Evolutionary conservation across 2,113 vertebrate genomes (phyloP).

Genomic region (Tyto alba): DNA sequence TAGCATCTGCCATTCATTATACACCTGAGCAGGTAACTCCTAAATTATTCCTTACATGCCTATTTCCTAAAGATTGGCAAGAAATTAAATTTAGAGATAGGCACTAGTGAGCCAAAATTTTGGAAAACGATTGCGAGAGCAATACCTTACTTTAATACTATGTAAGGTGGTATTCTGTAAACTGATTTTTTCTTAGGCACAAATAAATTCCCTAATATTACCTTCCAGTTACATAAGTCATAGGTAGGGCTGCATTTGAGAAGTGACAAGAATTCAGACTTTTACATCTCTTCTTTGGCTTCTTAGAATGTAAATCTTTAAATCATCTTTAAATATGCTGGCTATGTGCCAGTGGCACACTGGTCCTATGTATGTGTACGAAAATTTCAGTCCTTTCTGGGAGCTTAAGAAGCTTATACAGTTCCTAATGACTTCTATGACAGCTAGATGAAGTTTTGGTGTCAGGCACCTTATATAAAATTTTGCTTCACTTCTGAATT

Average conservation of each 20-base stretch:
- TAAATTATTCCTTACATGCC: not conserved
- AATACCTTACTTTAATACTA: not conserved
- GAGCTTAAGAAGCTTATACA: slow-evolving; percentile 43
- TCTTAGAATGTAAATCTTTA: slow-evolving; percentile 39
- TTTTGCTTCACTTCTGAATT: not conserved
- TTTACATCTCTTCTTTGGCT: not conserved
- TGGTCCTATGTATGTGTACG: not conserved
- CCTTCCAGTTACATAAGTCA: not conserved
- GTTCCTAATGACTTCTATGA: not conserved
- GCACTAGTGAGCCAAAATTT: not conserved
- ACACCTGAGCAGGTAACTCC: not conserved
- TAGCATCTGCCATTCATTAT: not conserved
- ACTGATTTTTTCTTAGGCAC: not conserved
- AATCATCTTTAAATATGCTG: not conserved
- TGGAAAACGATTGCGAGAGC: not conserved
- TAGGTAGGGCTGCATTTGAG: not conserved
- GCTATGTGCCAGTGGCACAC: not conserved
- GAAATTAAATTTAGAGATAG: not conserved
- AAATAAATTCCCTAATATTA: not conserved
- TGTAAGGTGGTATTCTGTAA: not conserved
- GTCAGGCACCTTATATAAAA: not conserved
- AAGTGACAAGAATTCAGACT: not conserved
- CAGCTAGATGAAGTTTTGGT: slow-evolving; percentile 31
- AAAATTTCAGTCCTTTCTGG: not conserved
- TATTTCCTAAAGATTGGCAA: not conserved